Evolutionary conservation across 2,888 invertebrate genomes (phyloP).

Genomic region (Branchinecta sandiegonensis): DNA sequence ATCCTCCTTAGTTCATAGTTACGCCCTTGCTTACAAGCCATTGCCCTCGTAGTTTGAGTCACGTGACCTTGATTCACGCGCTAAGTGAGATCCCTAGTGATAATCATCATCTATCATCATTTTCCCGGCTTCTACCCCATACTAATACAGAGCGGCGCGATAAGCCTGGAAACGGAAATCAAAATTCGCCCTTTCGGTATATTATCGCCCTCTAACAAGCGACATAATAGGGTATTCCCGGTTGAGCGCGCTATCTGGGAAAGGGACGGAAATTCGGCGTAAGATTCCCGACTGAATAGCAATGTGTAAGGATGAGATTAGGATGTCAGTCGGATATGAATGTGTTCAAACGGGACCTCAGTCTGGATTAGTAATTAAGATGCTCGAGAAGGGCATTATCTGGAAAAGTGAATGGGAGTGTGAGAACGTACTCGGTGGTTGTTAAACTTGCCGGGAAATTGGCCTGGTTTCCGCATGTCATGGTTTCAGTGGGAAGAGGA

Average conservation of each 20-base stretch:
- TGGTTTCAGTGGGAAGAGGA: too few species aligned
- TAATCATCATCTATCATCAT: too few species aligned
- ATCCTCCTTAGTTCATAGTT: too few species aligned
- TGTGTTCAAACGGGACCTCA: constrained; percentile 4
- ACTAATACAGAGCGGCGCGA: too few species aligned
- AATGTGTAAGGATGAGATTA: constrained; percentile 14
- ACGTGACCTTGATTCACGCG: too few species aligned
- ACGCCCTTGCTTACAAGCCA: too few species aligned
- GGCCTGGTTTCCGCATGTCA: neutral
- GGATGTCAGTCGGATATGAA: constrained; percentile 10
- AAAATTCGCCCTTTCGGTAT: neutral
- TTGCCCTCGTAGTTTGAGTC: too few species aligned
- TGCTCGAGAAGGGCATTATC: neutral
- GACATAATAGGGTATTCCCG: constrained; percentile 16
- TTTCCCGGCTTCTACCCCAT: too few species aligned
- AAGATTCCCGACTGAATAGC: constrained; percentile 14
- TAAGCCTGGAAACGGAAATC: constrained; percentile 8
- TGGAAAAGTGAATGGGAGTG: neutral
- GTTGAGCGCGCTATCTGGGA: constrained; percentile 12
- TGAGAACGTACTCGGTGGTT: neutral
- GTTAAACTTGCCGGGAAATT: neutral
- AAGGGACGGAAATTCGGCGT: constrained; percentile 10
- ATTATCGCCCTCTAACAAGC: constrained; percentile 13
- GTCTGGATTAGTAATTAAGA: constrained; percentile 8
- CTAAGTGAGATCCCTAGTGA: too few species aligned